Base-by-base conservation (phyloP, 2,888 invertebrate genomes). In the Auanema sp. region DNA sequence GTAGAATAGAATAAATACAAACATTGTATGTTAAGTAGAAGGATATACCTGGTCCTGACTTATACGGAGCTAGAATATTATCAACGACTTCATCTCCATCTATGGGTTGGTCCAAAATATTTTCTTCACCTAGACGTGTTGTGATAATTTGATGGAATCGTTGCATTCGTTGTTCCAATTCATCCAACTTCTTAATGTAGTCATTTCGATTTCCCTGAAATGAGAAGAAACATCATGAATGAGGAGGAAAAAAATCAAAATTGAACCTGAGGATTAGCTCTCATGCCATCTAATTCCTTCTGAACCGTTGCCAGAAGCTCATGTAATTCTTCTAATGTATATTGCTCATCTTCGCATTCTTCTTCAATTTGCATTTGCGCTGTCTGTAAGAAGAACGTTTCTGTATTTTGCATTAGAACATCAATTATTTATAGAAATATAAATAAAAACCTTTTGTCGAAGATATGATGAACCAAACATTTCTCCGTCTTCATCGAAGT, bases 151-250 rank as follows among this genome's bases (percentile, higher is more conserved):
- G 52, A 49, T 73, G 73, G 49, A 73, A 69, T 21, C 44, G 44
- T 49, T 73, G 67, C 73, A 73, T 73, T 41, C 66, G 52, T 4
- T 12, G 50, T 58, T 73, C 73, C 33, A 72, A 56, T 21, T 65
- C 64, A 1, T 49, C 59, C 61, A 73, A 61, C 49, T 64, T 65
- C 33, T 44, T 21, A 24, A 73, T 54, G 56, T 72, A 67, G 16
- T 67, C 66, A 24, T 16, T 57, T 12, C 67, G 56, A 51, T 67
- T 58, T 12, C 64, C 67, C 60, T 63, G 58, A 24, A 40, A 54
- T 24, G 11, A 44, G 5, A 42, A 16, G 53, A 24, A 6, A 41
- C 25, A 10, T 14, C 25, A 42, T 14, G 18, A 24, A 24, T 14
- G 24, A 54, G 33, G 53, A 55, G 16, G 2, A 5, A 10, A 47